Percentiles rank a stretch among this genome's conserved stretches.
These are phyloP conservation scores for Willisornis vidua DNA, from an alignment of 2,113 vertebrate genomes.

Conservation along the genomic window DNA sequence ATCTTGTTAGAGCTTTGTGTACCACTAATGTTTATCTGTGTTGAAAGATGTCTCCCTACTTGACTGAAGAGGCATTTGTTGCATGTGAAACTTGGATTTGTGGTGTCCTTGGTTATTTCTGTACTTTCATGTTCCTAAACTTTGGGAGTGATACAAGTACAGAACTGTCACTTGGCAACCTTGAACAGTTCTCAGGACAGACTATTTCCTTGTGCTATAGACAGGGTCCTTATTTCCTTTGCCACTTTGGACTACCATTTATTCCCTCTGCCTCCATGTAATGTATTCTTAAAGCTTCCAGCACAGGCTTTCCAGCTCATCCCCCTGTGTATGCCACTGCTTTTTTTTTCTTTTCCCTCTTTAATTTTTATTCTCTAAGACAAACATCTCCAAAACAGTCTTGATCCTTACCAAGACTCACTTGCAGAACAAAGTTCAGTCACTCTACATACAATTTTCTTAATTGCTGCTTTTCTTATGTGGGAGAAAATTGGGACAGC, in stretches of 20 bases:
- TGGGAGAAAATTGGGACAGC: not conserved
- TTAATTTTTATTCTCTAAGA: not conserved
- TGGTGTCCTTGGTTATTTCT: not conserved
- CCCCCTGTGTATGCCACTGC: not conserved
- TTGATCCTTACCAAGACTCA: not conserved
- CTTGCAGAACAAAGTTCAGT: not conserved
- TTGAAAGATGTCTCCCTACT: not conserved
- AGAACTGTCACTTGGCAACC: not conserved
- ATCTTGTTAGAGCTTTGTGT: not conserved
- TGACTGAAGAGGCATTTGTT: not conserved
- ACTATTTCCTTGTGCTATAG: not conserved
- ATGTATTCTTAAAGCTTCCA: not conserved
- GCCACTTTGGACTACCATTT: not conserved
- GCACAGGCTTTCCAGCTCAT: not conserved
- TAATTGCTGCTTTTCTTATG: not conserved
- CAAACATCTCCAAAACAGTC: not conserved
- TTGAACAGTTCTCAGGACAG: not conserved
- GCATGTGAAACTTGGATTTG: not conserved
- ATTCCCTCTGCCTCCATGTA: not conserved
- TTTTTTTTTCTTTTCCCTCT: not conserved
- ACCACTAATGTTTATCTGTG: not conserved
- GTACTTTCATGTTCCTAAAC: not conserved
- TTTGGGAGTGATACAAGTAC: not conserved
- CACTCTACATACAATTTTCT: not conserved
- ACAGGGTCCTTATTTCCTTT: not conserved